Evolutionary conservation across 2,113 vertebrate genomes (phyloP).

Genomic region (Pollimyrus isidori): DNA sequence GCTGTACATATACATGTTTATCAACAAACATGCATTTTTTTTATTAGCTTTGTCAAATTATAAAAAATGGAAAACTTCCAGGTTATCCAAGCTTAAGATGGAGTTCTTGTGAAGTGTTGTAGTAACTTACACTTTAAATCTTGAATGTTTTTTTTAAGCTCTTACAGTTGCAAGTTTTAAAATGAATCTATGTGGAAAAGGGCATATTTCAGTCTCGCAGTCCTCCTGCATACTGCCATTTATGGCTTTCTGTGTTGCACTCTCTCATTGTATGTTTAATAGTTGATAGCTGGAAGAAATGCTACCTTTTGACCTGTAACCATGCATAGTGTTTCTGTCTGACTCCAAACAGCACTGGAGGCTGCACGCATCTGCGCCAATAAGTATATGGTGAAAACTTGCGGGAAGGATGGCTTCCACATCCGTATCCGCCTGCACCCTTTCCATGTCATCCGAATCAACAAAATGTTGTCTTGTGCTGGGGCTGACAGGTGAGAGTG

Average conservation of each 20-base stretch:
- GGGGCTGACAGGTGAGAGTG: slow-evolving; percentile 79
- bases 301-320: not conserved
- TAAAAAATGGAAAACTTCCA: not conserved
- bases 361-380: slow-evolving; percentile 83
- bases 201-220: not conserved
- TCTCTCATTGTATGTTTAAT: not conserved
- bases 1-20: slow-evolving; percentile 2
- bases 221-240: not conserved
- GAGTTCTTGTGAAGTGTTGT: not conserved
- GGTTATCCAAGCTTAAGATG: not conserved
- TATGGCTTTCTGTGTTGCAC: not conserved
- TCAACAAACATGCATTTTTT: not conserved
- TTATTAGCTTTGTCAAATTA: not conserved
- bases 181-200: not conserved
- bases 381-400: slow-evolving; percentile 96
- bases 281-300: not conserved
- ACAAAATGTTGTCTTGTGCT: slow-evolving; percentile 92
- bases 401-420: slow-evolving; percentile 89
- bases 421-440: slow-evolving; percentile 85
- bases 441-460: slow-evolving; percentile 91
- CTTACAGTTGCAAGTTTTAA: not conserved
- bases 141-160: not conserved
- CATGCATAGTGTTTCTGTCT: not conserved
- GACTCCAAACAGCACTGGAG: slow-evolving; percentile 63
- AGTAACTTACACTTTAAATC: not conserved